These are phyloP conservation scores for Mechanitis messenoides DNA, from an alignment of 2,888 invertebrate genomes.

Conservation along the genomic window DNA sequence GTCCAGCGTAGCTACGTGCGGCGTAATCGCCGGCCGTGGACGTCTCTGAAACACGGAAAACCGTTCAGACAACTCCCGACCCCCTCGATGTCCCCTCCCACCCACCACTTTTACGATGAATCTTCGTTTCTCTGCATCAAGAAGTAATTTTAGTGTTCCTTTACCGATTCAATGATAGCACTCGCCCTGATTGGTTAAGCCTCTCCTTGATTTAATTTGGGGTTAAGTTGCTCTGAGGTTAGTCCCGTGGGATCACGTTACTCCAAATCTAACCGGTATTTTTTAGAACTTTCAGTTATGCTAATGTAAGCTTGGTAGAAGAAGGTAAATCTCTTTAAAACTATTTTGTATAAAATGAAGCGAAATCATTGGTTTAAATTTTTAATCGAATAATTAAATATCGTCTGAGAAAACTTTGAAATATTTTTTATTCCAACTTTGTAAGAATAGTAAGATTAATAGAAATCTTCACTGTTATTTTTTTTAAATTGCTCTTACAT, in stretches of 20 bases:
- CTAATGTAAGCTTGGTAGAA: slow-evolving; percentile 34
- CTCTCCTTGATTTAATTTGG: slow-evolving; percentile 76
- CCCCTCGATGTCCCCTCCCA: slow-evolving; percentile 37
- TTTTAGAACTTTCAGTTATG: slow-evolving; percentile 43
- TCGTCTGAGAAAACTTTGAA: too few species aligned
- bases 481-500: too few species aligned
- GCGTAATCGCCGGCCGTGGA: slow-evolving; percentile 68
- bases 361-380: too few species aligned
- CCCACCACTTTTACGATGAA: slow-evolving; percentile 75
- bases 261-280: slow-evolving; percentile 44
- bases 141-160: slow-evolving; percentile 77
- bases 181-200: slow-evolving; percentile 75
- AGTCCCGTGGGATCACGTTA: slow-evolving; percentile 62
- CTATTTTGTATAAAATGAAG: neutral
- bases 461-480: too few species aligned
- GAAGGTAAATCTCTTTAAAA: slow-evolving; percentile 12
- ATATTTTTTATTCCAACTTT: too few species aligned
- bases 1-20: slow-evolving; percentile 63
- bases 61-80: slow-evolving; percentile 67
- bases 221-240: slow-evolving; percentile 71
- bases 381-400: too few species aligned
- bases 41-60: slow-evolving; percentile 74
- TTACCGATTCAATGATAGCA: slow-evolving; percentile 77
- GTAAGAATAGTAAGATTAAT: too few species aligned
- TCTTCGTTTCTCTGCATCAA: slow-evolving; percentile 77